A percentile compares a stretch with the other conserved stretches of the same genome.
Evolutionary conservation across 2,797 vertebrate species (phyloP).

Genomic region (Neostethus bicornis): DNA sequence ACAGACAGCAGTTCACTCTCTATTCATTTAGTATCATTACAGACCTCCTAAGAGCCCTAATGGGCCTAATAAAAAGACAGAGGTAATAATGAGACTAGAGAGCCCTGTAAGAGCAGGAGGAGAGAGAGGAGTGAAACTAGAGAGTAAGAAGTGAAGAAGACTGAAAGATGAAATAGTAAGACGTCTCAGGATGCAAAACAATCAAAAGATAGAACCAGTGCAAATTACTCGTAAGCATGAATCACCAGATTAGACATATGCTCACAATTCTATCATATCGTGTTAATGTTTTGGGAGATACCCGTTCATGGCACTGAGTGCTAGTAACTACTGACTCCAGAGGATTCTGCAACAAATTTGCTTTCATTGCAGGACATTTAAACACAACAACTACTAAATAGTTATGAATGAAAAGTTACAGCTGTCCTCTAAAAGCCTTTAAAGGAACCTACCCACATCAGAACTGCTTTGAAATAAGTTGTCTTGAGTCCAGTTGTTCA

Average conservation of each 20-base stretch:
- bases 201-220: slow-evolving; percentile 22
- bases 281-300: not conserved
- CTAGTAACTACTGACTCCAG: slow-evolving; percentile 21
- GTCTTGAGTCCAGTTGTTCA: not conserved
- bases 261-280: slow-evolving; percentile 3
- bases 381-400: not conserved
- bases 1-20: slow-evolving; percentile 79
- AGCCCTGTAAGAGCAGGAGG: slow-evolving; percentile 64
- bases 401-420: not conserved
- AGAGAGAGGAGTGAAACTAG: slow-evolving; percentile 49
- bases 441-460: not conserved
- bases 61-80: slow-evolving; percentile 82
- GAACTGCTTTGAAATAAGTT: not conserved
- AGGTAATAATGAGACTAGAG: slow-evolving; percentile 80
- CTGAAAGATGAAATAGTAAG: slow-evolving; percentile 33
- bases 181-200: slow-evolving; percentile 5
- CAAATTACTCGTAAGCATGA: slow-evolving; percentile 25
- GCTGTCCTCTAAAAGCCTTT: not conserved
- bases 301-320: slow-evolving; percentile 28
- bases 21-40: slow-evolving; percentile 81
- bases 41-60: slow-evolving; percentile 80
- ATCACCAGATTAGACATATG: slow-evolving; percentile 20
- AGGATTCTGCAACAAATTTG: not conserved
- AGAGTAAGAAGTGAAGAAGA: slow-evolving; percentile 53
- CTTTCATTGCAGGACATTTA: not conserved